phyloP scores from a whole-genome alignment of 2,113 vertebrate genomes.

The Onychorhynchus coronatus region DNA sequence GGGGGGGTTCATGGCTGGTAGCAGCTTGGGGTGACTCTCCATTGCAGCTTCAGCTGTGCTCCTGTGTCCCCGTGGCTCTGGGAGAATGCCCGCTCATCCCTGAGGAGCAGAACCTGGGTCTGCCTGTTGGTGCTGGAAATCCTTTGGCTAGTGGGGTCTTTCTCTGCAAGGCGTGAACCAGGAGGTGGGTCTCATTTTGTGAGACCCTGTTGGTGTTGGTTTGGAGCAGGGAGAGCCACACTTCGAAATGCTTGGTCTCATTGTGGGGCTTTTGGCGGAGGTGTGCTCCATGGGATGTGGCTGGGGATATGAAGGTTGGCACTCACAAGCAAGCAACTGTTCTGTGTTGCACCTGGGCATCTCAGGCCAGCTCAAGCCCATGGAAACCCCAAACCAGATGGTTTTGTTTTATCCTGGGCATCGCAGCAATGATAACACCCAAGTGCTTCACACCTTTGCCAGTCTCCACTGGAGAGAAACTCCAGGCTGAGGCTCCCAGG shows the following conservation, averaged over 20 bases:
- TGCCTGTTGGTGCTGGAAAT: background rate
- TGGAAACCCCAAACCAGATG: background rate
- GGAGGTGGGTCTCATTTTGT: background rate
- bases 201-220: background rate
- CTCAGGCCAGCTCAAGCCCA: background rate
- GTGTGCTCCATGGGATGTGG: background rate
- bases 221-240: fast-evolving
- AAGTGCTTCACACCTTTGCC: background rate
- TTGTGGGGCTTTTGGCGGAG: background rate
- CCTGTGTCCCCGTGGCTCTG: fast-evolving
- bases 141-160: background rate
- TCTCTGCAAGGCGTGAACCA: fast-evolving
- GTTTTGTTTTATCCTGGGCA: background rate
- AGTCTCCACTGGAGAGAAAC: background rate
- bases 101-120: fast-evolving
- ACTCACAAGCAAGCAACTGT: background rate
- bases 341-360: fast-evolving
- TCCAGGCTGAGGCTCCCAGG: background rate
- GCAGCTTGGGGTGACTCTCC: background rate
- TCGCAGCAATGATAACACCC: background rate
- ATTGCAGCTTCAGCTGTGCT: background rate
- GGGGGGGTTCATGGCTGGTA: background rate
- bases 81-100: fast-evolving
- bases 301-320: background rate
- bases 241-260: background rate